Conservation (phyloP, 2,888 invertebrate species). For the Cephus spinipes region DNA sequence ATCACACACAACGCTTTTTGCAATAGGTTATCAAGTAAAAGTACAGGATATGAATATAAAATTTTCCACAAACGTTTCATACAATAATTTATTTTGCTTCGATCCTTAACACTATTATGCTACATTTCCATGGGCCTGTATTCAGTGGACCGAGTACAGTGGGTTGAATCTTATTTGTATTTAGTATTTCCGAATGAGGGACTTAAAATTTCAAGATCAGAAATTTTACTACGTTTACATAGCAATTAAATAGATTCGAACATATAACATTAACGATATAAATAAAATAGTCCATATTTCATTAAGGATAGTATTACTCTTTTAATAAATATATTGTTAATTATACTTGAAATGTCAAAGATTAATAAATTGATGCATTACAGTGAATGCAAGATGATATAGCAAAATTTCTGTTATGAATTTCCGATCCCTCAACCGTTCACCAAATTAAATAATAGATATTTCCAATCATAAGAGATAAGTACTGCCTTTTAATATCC, state of each 20-base stretch:
- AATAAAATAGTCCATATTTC: background rate
- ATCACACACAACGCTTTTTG: background rate
- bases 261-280: background rate
- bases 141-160: conserved; percentile 21
- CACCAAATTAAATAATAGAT: conserved; percentile 4
- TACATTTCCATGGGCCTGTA: conserved; percentile 43
- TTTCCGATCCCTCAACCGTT: conserved; percentile 21
- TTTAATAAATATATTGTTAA: background rate
- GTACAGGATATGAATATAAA: background rate
- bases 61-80: conserved; percentile 43
- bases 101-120: conserved; percentile 41
- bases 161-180: conserved; percentile 23
- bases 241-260: background rate
- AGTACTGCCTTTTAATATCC: conserved; percentile 16
- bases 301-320: background rate
- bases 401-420: background rate
- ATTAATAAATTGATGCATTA: too few relatives aligned
- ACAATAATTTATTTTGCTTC: conserved; percentile 47
- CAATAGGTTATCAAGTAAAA: background rate
- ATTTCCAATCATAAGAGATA: conserved; percentile 11
- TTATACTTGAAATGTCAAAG: background rate
- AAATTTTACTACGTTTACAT: background rate
- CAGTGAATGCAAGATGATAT: background rate
- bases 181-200: conserved; percentile 17
- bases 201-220: conserved; percentile 11